Evolutionary conservation across 2,113 vertebrate genomes (phyloP).

Genomic region (Chaetorhynchus papuensis): DNA sequence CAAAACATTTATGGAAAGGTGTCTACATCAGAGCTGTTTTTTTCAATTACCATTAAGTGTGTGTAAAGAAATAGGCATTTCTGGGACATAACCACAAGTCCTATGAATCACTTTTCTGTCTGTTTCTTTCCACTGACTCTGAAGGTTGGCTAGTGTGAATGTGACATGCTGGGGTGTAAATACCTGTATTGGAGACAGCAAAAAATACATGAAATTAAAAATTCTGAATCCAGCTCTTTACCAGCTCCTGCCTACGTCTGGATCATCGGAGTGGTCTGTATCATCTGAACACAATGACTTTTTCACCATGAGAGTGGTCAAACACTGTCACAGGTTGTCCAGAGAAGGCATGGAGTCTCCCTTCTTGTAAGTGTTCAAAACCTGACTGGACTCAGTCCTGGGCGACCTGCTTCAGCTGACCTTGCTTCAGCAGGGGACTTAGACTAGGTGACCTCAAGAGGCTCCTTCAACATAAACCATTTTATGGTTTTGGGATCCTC

Average conservation of each 20-base stretch:
- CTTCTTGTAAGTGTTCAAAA: background rate
- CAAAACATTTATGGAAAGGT: background rate
- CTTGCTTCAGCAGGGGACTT: background rate
- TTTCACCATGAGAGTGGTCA: background rate
- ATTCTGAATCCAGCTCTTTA: background rate
- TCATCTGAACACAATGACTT: background rate
- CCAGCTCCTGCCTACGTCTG: background rate
- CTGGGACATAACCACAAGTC: background rate
- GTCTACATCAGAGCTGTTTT: background rate
- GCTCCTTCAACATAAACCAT: background rate
- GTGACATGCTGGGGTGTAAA: background rate
- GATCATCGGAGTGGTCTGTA: background rate
- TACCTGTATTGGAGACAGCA: background rate
- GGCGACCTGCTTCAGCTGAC: background rate
- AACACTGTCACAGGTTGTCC: background rate
- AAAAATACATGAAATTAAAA: background rate
- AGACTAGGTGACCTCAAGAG: background rate
- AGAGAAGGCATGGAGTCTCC: background rate
- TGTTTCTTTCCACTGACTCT: background rate
- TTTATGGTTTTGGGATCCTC: background rate
- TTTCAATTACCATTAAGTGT: background rate
- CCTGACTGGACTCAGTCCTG: background rate
- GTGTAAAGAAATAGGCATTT: background rate
- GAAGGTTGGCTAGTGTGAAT: background rate
- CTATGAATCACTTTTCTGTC: background rate